Evolutionary conservation across 2,888 invertebrate species (phyloP), one percentile per base, ranked within the genome.

Genomic region (Erebia palarica): DNA sequence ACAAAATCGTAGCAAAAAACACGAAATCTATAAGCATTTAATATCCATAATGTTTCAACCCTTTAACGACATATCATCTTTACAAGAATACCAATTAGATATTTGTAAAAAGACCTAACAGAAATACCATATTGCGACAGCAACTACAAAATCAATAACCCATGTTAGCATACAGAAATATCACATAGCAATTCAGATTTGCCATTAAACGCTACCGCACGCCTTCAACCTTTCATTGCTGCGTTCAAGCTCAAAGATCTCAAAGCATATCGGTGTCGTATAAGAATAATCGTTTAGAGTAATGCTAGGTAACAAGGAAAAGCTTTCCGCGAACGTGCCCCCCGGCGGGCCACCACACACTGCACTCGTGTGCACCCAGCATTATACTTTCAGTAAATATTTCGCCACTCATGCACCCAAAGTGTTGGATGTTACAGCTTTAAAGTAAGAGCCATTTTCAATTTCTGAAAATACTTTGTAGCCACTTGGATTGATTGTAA

Each of bases 271-370:
- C 78, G 78, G 69, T 76, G 75, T 86, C 83, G 86, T 89, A 87
- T 86, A 85, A 86, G 86, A 85, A 89, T 90, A 90, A 92, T 89
- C 91, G 91, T 91, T 92, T 90, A 92, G 86, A 86, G 90, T 92
- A 90, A 92, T 91, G 89, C 88, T 77, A 84, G 83, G 86, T 84
- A 88, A 92, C 92, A 92, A 88, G 92, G 91, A 92, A 92, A 92
- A 88, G 92, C 92, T 92, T 88, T 92, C 86, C 82, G 78, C 75
- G 77, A 69, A 73, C 78, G 79, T 79, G 79, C 83, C 85, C 85
- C 86, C 84, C 80, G 79, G 82, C 80, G 84, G 82, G 82, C 82
- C 83, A 82, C 76, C 81, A 77, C 77, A 77, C 71, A 76, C 76
- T 82, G 80, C 81, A 81, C 76, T 80, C 77, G 70, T 78, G 75